These are phyloP conservation scores for Chouioia cunea DNA, from an alignment of 2,888 invertebrate species.

Conservation along the genomic window DNA sequence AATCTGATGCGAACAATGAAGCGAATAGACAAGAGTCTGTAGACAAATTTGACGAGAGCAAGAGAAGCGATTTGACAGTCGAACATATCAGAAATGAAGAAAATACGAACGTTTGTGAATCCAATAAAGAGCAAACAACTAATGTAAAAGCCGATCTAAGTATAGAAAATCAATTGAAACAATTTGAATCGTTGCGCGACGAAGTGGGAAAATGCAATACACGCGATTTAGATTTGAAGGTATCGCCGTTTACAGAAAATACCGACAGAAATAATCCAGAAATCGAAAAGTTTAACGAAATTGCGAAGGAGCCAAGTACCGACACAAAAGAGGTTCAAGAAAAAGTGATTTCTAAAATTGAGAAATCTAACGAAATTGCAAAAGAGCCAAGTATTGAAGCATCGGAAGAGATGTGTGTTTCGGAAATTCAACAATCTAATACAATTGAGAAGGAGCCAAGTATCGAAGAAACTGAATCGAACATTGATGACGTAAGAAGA, in stretches of 20 bases:
- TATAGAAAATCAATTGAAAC: background rate
- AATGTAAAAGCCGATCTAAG: background rate
- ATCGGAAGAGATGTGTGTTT: background rate
- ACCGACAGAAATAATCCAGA: background rate
- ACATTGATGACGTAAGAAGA: slow-evolving; percentile 6
- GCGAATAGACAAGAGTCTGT: slow-evolving; percentile 4
- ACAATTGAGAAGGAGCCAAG: slow-evolving; percentile 1
- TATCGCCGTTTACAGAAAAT: background rate
- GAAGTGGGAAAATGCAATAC: background rate
- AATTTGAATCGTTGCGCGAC: background rate
- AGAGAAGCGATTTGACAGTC: background rate
- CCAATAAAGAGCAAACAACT: slow-evolving; percentile 15
- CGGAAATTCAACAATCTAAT: background rate
- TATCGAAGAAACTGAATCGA: background rate
- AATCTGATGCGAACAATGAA: background rate
- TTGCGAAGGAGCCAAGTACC: background rate
- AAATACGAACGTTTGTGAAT: slow-evolving; percentile 9
- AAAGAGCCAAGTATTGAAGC: background rate
- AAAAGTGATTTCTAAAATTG: background rate
- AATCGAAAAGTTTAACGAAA: background rate
- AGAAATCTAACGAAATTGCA: background rate
- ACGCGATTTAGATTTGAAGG: background rate
- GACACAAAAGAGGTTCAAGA: background rate
- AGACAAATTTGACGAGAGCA: background rate
- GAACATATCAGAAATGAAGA: background rate